phyloP scores from a whole-genome alignment of 2,113 vertebrate species.

The Lasiurus cinereus region DNA sequence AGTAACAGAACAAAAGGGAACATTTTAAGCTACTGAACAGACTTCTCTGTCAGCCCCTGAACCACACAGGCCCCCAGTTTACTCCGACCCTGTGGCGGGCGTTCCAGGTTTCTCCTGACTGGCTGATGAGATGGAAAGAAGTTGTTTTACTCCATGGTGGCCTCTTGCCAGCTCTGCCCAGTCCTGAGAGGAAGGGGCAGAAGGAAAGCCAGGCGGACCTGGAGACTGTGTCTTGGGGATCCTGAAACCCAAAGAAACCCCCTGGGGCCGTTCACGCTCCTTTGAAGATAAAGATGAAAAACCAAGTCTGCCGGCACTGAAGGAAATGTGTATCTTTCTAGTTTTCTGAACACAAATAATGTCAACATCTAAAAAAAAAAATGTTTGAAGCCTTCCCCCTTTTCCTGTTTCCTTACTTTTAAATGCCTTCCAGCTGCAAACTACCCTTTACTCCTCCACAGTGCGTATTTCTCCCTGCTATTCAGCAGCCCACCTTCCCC shows the following conservation, averaged over 20 bases:
- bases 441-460: background rate
- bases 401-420: background rate
- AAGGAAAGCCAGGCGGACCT: background rate
- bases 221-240: background rate
- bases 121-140: background rate
- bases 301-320: background rate
- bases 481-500: background rate
- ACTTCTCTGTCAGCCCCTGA: background rate
- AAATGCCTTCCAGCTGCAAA: background rate
- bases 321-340: background rate
- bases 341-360: constrained; percentile 31
- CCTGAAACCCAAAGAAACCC: background rate
- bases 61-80: background rate
- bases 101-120: background rate
- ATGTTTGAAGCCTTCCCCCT: background rate
- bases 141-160: background rate
- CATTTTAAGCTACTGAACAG: background rate
- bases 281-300: constrained; percentile 71
- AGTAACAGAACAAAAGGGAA: background rate
- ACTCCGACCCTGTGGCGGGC: rapidly evolving
- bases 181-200: no score
- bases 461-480: background rate
- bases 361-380: background rate
- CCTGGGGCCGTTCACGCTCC: background rate
- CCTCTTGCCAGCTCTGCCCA: background rate